Evolutionary conservation across 1,140 invertebrate genomes (phyloP).

Genomic region (Chelonus insularis): DNA sequence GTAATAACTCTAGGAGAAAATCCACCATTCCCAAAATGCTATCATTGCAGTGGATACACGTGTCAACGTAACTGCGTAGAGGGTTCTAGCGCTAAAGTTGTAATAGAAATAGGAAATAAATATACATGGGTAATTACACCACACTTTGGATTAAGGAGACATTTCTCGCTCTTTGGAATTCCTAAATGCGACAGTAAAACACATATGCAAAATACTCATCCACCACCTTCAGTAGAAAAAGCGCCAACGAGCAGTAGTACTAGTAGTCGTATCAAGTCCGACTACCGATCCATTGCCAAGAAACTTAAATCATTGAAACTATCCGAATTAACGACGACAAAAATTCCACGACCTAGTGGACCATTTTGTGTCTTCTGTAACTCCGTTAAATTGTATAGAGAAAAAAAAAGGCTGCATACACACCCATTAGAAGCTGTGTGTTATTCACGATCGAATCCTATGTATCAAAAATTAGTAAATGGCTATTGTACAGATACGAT

Average conservation of each 20-base stretch:
- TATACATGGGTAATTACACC: constrained; percentile 59
- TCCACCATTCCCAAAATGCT: constrained; percentile 54
- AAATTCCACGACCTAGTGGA: constrained; percentile 51
- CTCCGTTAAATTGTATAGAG: constrained; percentile 52
- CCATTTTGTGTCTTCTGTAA: constrained; percentile 58
- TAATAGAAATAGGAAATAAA: constrained; percentile 61
- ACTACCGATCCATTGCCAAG: constrained; percentile 49
- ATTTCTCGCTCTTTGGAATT: constrained; percentile 58
- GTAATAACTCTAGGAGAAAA: constrained; percentile 52
- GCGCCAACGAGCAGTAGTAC: constrained; percentile 37
- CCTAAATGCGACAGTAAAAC: constrained; percentile 55
- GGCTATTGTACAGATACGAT: constrained; percentile 57
- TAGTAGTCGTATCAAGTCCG: constrained; percentile 45
- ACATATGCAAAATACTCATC: constrained; percentile 42
- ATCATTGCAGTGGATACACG: constrained; percentile 56
- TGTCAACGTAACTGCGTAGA: constrained; percentile 58
- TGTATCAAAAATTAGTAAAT: constrained; percentile 56
- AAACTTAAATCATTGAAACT: constrained; percentile 50
- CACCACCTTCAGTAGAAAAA: constrained; percentile 25
- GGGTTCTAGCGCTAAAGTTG: constrained; percentile 54
- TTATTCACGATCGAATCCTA: constrained; percentile 50
- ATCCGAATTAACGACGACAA: constrained; percentile 45
- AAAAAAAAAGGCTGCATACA: constrained; percentile 50
- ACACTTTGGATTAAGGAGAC: constrained; percentile 50
- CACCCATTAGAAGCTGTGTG: constrained; percentile 47